Base-by-base conservation (phyloP, 1,140 invertebrate species). In the Penaeus chinensis region DNA sequence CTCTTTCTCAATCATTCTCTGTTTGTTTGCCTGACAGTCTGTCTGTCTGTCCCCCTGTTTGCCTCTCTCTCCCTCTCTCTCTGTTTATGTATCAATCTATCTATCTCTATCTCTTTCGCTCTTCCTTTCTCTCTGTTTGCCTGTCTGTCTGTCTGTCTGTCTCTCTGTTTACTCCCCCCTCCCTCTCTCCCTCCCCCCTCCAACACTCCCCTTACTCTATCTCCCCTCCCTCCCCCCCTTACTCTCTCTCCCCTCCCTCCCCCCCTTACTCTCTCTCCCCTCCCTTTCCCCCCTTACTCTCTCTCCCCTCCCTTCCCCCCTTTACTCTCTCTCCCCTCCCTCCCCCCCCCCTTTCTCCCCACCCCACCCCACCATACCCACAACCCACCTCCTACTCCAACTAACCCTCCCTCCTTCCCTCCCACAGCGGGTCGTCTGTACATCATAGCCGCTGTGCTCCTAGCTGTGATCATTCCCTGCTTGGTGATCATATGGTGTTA, bases 401-500 rank as follows among this genome's bases (percentile, higher is more conserved):
- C 11, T 1, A 22, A 7, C 54, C 60, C 77, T n/a, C 77, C 60
- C 77, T 19, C 22, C 18, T 37, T n/a, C 7, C 22, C 18, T 54
- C 42, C 60, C 18, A 24, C 77, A 85, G 83, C 83, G n/a, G 27
- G 74, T 7, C 60, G 27, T 2, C 24, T 85, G 27, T 85, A 85
- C 76, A 66, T 85, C 61, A 27, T 85, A 22, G 19, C 47, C 20
- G 76, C 47, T 32, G 76, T 79, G 76, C 24, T 32, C 27, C 19
- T 85, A 2, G 76, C 78, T 27, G 84, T 85, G 74, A 27, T n/a
- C 24, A 13, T 66, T 4, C 84, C 84, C 27, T 66, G 47, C 54
- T 2, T 66, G 76, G 76, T 85, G 18, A 85, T 85, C 74, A 22
- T 65, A 11, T 85, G 84, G 84, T 85, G 84, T 42, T 85, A 85